Evolutionary conservation across 2,797 vertebrate genomes (phyloP).

Genomic region (Carduelis carduelis): DNA sequence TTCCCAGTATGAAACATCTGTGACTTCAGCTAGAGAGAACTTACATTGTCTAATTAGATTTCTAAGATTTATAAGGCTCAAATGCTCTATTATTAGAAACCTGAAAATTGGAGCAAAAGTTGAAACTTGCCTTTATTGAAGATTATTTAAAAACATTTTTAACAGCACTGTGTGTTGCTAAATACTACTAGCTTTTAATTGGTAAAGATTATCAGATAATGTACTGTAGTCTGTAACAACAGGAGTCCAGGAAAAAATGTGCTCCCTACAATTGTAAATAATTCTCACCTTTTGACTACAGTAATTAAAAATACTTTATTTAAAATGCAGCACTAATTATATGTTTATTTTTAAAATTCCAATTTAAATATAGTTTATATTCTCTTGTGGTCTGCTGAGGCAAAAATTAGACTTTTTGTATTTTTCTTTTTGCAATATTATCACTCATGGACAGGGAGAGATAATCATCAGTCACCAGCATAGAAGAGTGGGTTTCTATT

Average conservation of each 20-base stretch:
- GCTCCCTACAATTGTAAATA: neutral
- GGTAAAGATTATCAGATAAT: constrained; percentile 4
- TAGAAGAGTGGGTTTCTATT: neutral
- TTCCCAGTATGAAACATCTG: constrained; percentile 81
- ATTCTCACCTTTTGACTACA: constrained; percentile 5
- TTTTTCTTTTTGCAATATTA: neutral
- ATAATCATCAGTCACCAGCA: neutral
- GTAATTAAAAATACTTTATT: constrained; percentile 46
- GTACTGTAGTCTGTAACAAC: neutral
- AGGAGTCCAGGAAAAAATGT: neutral
- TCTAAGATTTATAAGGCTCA: constrained; percentile 74
- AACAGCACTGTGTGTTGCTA: neutral
- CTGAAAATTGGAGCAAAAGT: constrained; percentile 62
- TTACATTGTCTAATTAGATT: constrained; percentile 80
- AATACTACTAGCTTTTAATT: constrained; percentile 24
- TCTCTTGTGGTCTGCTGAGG: neutral
- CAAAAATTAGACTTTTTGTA: neutral
- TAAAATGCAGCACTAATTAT: constrained; percentile 13
- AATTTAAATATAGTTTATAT: neutral
- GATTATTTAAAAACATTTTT: constrained; percentile 68
- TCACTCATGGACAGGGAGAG: neutral
- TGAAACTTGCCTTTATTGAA: constrained; percentile 60
- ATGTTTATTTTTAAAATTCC: constrained; percentile 29
- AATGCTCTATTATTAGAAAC: constrained; percentile 69
- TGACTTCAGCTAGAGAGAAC: constrained; percentile 75